A percentile compares a stretch with the other conserved stretches of the same genome.
Evolutionary conservation across 1,140 invertebrate genomes (phyloP).

Genomic region (Apis laboriosa): DNA sequence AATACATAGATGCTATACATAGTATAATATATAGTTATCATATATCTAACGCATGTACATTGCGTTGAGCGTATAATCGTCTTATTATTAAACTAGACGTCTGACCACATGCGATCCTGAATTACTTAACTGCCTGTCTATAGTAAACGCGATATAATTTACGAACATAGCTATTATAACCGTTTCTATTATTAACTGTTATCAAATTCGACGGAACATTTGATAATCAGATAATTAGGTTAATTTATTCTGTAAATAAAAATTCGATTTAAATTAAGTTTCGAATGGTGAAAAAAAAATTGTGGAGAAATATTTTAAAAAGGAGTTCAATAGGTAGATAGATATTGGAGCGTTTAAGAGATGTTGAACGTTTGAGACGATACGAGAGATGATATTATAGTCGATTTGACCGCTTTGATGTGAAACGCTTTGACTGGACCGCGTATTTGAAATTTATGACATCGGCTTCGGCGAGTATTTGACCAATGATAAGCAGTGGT

Average conservation of each 20-base stretch:
- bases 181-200: conserved; percentile 36
- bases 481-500: conserved; percentile 15
- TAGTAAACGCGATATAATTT: neutral
- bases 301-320: neutral
- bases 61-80: conserved; percentile 30
- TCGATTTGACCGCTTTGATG: neutral
- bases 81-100: conserved; percentile 30
- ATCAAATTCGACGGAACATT: too few species aligned
- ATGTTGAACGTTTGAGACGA: too few species aligned
- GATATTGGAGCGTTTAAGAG: too few species aligned
- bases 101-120: conserved; percentile 16
- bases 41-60: neutral
- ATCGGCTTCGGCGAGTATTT: conserved; percentile 1
- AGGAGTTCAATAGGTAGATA: neutral
- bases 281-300: neutral
- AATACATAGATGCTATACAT: too few species aligned
- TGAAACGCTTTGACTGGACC: neutral
- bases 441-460: conserved; percentile 23
- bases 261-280: neutral
- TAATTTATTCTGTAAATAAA: too few species aligned
- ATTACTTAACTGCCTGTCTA: conserved; percentile 43
- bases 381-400: neutral
- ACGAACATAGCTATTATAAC: neutral
- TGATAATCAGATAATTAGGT: neutral
- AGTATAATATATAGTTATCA: too few species aligned